Base-by-base conservation (phyloP, 2,888 invertebrate genomes). In the Selenia dentaria region DNA sequence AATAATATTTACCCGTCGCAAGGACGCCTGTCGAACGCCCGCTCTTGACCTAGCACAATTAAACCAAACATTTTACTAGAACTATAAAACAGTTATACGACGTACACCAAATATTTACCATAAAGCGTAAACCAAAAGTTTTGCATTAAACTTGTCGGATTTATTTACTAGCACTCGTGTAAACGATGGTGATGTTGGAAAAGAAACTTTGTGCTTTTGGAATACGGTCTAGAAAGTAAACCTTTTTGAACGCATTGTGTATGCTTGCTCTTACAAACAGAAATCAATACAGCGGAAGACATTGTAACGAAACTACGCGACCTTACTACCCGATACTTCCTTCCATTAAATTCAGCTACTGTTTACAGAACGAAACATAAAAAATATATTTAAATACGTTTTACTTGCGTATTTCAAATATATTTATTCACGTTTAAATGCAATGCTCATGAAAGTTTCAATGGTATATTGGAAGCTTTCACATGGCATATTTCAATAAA, bases 101-200 rank as follows among this genome's bases (percentile, higher is more conserved):
- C 82, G 83, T 83, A 82, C 79, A 88, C 88, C 83, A 90, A 89
- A 90, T 90, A 90, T 90, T 90, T 90, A 90, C 88, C 88, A 89
- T 89, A 87, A 87, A 88, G 84, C 87, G 89, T 89, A 88, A 89
- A 89, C 88, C 87, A 85, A 88, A 88, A 88, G 83, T 86, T 89
- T 89, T 88, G 89, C 89, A 89, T 87, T 87, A 83, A 86, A 85
- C 85, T 85, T 73, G 78, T 79, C 73, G 74, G 83, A 81, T 88
- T 86, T 88, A 87, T 88, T 87, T 87, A 86, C 82, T 76, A 72
- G 64, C 61, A 68, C 64, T 71, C 67, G 70, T 70, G 72, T 83
- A 79, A 79, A 79, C 78, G 61, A 61, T 60, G 47, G 28, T 26
- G 25, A 20, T 64, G 52, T 49, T 46, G 52, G 31, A 84, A 65